phyloP scores from a whole-genome alignment of 2,113 vertebrate genomes.

The Sorex araneus region DNA sequence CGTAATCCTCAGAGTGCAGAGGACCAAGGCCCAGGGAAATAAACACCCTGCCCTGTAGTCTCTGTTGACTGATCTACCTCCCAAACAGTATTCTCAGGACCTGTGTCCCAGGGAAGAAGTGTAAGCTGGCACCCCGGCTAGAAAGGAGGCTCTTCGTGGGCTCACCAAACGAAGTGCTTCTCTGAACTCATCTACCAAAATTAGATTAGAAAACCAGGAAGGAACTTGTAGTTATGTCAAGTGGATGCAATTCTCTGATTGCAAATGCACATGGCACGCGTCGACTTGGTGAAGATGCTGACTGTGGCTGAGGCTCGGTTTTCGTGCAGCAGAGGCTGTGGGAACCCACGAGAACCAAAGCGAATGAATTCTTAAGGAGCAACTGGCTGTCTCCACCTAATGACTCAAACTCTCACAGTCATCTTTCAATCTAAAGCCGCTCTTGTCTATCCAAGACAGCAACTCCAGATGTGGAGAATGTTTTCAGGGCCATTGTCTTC shows the following conservation, averaged over 20 bases:
- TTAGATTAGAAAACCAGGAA: slow-evolving; percentile 58
- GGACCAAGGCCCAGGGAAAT: background rate
- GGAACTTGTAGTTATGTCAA: background rate
- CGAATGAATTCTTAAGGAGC: background rate
- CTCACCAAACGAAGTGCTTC: slow-evolving; percentile 15
- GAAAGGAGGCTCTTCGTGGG: slow-evolving; percentile 22
- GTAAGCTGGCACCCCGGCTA: background rate
- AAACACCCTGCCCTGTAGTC: background rate
- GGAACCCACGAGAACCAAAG: background rate
- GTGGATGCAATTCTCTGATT: slow-evolving; percentile 35
- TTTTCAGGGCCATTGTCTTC: background rate
- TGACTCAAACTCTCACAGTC: background rate
- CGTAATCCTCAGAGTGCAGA: background rate
- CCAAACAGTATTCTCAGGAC: background rate
- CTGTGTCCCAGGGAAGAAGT: background rate
- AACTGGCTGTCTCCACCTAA: background rate
- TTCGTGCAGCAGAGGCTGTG: background rate
- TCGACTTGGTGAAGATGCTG: background rate
- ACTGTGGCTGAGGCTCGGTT: background rate
- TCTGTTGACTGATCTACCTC: background rate
- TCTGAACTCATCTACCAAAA: slow-evolving; percentile 24
- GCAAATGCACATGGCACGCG: slow-evolving; percentile 42
- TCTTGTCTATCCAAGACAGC: background rate
- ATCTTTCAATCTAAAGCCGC: background rate
- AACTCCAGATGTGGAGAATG: background rate